Conservation (phyloP, 2,797 vertebrate genomes). For the Sciurus carolinensis region DNA sequence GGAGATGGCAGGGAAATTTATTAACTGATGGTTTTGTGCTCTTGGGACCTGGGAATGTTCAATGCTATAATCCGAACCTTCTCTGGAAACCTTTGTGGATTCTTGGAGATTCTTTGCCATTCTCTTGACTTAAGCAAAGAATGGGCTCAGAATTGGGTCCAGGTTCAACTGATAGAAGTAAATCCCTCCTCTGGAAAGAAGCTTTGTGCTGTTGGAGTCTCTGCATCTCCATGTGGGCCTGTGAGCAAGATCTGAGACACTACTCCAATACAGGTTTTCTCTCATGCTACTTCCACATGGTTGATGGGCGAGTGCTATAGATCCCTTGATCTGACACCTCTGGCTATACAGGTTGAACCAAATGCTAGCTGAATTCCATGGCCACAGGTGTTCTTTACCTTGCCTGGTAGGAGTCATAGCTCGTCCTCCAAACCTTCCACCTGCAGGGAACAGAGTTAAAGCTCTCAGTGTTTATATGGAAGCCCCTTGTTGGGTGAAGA, state of each 20-base stretch:
- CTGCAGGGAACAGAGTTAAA: neutral
- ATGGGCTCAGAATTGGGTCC: neutral
- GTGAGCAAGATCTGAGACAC: neutral
- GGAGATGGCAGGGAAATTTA: neutral
- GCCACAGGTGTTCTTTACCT: neutral
- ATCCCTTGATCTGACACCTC: neutral
- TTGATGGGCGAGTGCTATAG: neutral
- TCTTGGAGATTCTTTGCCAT: neutral
- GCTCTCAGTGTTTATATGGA: neutral
- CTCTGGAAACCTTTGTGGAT: neutral
- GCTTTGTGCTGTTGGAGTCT: neutral
- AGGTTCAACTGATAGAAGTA: neutral
- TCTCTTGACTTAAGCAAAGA: neutral
- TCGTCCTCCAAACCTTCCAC: neutral
- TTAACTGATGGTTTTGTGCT: neutral
- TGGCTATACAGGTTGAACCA: neutral
- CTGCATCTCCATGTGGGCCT: neutral
- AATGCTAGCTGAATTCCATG: neutral
- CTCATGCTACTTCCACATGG: neutral
- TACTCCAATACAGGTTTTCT: neutral
- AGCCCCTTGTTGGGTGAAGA: too few relatives aligned
- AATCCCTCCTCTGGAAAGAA: neutral
- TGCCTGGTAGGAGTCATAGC: neutral
- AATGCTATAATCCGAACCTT: neutral
- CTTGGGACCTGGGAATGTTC: neutral